A percentile compares a stretch with the other conserved stretches of the same genome.
phyloP scores from a whole-genome alignment of 2,888 invertebrate genomes.

The Microctonus hyperodae region DNA sequence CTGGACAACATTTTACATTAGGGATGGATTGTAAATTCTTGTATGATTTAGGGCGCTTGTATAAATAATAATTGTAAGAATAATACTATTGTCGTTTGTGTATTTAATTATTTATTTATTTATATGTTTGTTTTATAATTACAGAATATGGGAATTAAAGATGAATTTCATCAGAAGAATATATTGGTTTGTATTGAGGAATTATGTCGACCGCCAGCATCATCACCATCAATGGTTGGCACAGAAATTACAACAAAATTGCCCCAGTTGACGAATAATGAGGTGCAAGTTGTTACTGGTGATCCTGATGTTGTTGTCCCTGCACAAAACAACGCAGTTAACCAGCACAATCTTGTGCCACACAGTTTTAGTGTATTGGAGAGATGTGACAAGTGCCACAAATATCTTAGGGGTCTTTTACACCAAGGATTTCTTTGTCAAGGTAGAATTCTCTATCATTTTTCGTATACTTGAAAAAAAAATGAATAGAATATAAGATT shows the following conservation, averaged over 20 bases:
- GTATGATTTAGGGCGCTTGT: not conserved
- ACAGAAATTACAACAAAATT: conserved; percentile 38
- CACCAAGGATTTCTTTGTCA: conserved; percentile 77
- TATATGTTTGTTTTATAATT: conserved; percentile 43
- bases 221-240: conserved; percentile 42
- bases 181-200: conserved; percentile 75
- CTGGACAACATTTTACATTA: conserved; percentile 7
- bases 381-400: conserved; percentile 77
- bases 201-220: conserved; percentile 62
- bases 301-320: conserved; percentile 22
- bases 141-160: conserved; percentile 78
- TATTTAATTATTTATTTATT: not conserved
- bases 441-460: conserved; percentile 57
- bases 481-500: not conserved
- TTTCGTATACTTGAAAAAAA: not conserved
- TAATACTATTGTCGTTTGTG: not conserved
- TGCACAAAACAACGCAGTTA: conserved; percentile 40
- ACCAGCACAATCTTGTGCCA: conserved; percentile 66
- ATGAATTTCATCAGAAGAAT: conserved; percentile 76
- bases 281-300: conserved; percentile 26
- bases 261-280: conserved; percentile 38
- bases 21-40: not conserved
- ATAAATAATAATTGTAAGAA: not conserved
- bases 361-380: conserved; percentile 74
- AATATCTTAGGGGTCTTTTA: conserved; percentile 73